Base-by-base conservation (phyloP, 2,888 invertebrate genomes). In the Maniola hyperantus region DNA sequence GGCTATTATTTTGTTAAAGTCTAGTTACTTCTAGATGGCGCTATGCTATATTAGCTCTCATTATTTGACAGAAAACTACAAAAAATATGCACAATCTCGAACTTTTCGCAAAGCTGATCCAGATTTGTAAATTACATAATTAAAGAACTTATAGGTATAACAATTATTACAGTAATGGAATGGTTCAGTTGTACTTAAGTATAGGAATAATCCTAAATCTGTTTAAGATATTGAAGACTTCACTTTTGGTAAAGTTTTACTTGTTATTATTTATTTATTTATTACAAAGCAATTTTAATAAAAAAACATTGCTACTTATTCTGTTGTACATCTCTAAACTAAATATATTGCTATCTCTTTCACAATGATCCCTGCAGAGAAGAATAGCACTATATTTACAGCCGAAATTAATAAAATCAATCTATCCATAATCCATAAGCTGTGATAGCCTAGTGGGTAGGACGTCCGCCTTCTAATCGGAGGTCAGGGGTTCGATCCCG, bases 181-280 rank as follows among this genome's bases (percentile, higher is more conserved):
- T 83, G 83, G 79, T 81, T 77, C 66, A 67, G 69, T 79, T 77
- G 82, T 80, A 82, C 80, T 79, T 80, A 51, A 75, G 64, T 66
- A 73, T 75, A 75, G 64, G 67, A 71, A 75, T 75, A 72, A 70
- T 68, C 71, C 74, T 77, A 76, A 66, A 67, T 65, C 67, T 72
- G 69, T 78, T 77, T 72, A 76, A 65, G 70, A 70, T 77, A 80
- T 63, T 85, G 85, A 88, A 88, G 84, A 88, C 84, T 83, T 82
- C 76, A 80, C 81, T 81, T 87, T 84, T 80, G 81, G 83, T 84
- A 81, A 82, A 81, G 65, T 79, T 77, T 46, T 74, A 50, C 26
- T 1, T 4, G 4, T 26, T 4, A 39, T 13, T 72, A 50, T 50
- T 61, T 62, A 55, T 64, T 13, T 72, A 50, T 50, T 61, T 62